A percentile compares a stretch with the other conserved stretches of the same genome.
These are phyloP conservation scores for Eristalis pertinax DNA, from an alignment of 2,888 invertebrate species.

Conservation along the genomic window DNA sequence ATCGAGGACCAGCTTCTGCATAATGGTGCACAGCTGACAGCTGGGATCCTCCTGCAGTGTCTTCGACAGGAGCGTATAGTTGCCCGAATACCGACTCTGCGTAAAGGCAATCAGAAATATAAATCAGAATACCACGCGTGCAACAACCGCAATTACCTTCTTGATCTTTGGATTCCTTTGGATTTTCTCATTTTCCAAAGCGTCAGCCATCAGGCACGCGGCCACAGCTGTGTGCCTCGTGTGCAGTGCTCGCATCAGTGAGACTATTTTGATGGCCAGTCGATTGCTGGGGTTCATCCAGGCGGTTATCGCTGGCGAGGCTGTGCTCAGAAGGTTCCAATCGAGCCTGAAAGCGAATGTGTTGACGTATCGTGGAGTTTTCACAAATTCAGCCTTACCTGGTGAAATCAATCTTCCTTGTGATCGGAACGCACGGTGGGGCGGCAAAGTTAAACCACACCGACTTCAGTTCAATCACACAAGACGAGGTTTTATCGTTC, in stretches of 20 bases:
- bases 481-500: constrained; percentile 88
- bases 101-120: neutral
- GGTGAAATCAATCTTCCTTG: constrained; percentile 96
- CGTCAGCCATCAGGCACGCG: constrained; percentile 97
- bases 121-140: neutral
- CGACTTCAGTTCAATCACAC: constrained; percentile 92
- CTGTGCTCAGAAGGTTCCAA: constrained; percentile 97
- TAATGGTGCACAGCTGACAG: constrained; percentile 94
- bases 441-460: constrained; percentile 99
- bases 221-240: constrained; percentile 92
- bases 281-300: constrained; percentile 99
- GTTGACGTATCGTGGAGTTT: neutral
- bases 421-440: constrained; percentile 96
- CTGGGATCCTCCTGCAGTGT: constrained; percentile 97
- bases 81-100: constrained; percentile 92
- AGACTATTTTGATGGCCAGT: constrained; percentile 91
- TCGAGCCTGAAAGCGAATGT: constrained; percentile 84
- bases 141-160: constrained; percentile 75
- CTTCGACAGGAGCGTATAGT: constrained; percentile 92
- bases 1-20: constrained; percentile 91
- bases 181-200: constrained; percentile 92
- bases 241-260: constrained; percentile 90
- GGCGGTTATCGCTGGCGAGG: constrained; percentile 97
- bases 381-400: constrained; percentile 82
- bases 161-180: constrained; percentile 80